Evolutionary conservation across 1,140 invertebrate genomes (phyloP), one percentile per base, ranked within the genome.

Genomic region (Drosophila sproati): DNA sequence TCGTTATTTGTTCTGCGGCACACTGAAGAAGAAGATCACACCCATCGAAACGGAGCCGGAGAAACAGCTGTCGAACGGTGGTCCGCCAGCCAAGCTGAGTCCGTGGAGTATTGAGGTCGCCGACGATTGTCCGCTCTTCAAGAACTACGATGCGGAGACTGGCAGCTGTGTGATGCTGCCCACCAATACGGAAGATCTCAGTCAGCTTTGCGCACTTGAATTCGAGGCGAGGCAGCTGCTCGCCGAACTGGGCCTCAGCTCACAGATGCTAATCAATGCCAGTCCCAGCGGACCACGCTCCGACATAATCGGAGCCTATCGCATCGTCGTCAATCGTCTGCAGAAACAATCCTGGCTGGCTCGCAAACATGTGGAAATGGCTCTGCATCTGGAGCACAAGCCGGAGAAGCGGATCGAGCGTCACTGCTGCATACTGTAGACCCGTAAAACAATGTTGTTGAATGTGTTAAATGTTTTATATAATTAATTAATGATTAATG

Each of bases 241-340:
- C 4, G 82, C 92, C 61, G 90, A 93, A n/a, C 80, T 93, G 50
- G 93, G 93, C 0, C 81, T 93, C 4, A 83, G 69, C 55, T 75
- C 89, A 0, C 91, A 93, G 80, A 93, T 93, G 92, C 69, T 93
- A 32, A 87, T 91, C 47, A 81, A 83, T 37, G 87, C 91, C 5
- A 75, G 91, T 35, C 91, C 87, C 45, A 91, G 91, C 71, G 93
- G 93, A 29, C 93, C 93, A 34, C 85, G 92, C 28, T 93, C 93
- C 35, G 83, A 93, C 55, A 92, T 93, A 43, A 93, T 93, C 48
- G 93, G 93, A 7, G 92, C 93, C 61, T 93, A 93, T 73, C 81
- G 93, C n/a, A 93, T 93, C 39, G 81, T 93, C 31, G 91, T 93
- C 51, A 92, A 93, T 78, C 89, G 93, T n/a, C 74, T 93, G 37